Conservation (phyloP, 2,797 vertebrate genomes). For the Eutrigla gurnardus region DNA sequence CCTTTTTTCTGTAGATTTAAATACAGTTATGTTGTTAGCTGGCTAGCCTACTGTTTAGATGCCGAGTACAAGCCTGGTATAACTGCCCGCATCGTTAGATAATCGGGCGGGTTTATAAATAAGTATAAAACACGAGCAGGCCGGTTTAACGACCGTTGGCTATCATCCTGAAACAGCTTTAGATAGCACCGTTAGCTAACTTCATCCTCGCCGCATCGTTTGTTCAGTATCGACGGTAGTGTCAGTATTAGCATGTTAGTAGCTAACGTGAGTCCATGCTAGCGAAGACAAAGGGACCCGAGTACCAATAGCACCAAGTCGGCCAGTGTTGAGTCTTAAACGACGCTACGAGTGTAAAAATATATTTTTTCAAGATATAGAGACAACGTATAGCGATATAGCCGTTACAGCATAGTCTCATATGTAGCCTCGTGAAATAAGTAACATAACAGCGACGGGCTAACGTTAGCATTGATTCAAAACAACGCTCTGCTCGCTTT, state of each 20-base stretch:
- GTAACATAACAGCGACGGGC: conserved; percentile 11
- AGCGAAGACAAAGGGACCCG: conserved; percentile 81
- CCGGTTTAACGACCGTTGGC: conserved; percentile 20
- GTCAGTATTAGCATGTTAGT: conserved; percentile 58
- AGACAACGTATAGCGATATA: too few species aligned
- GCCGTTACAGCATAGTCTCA: neutral
- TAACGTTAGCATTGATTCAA: conserved; percentile 54
- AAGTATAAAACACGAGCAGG: neutral
- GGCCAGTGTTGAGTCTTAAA: conserved; percentile 13
- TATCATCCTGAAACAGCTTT: conserved; percentile 57
- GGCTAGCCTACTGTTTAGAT: conserved; percentile 13
- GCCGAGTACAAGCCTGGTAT: neutral
- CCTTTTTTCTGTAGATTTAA: conserved; percentile 65
- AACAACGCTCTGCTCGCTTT: conserved; percentile 45
- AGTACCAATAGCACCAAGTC: conserved; percentile 37
- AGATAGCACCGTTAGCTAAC: conserved; percentile 70
- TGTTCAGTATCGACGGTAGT: conserved; percentile 40
- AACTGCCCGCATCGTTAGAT: neutral
- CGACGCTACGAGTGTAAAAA: neutral
- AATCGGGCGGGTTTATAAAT: neutral
- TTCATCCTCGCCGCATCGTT: conserved; percentile 45
- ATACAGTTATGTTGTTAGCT: conserved; percentile 50
- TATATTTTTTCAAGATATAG: neutral
- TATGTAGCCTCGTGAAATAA: neutral
- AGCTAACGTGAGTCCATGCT: conserved; percentile 61